Base-by-base conservation (phyloP, 2,113 vertebrate genomes). In the Stigmatopora argus region DNA sequence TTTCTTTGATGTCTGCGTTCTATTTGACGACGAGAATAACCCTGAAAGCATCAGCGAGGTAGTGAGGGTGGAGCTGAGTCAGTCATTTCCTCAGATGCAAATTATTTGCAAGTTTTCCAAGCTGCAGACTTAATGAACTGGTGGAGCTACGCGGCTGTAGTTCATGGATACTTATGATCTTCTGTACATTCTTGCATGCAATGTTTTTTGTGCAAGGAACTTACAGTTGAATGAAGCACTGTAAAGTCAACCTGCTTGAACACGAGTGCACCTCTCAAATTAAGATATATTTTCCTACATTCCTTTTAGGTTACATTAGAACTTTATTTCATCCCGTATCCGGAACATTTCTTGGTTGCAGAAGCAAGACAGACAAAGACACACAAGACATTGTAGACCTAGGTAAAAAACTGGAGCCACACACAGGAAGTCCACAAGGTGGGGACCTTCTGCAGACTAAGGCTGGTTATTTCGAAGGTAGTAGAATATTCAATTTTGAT, bases 1-100 rank as follows among this genome's bases (percentile, higher is more conserved):
- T 76, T 23, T 49, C 64, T 88, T 83, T 78, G 73, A 79, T 83
- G 64, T 72, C 31, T 7, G 57, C 64, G 74, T 83, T 77, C 61
- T 49, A 59, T 81, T 67, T 69, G 66, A 77, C 69, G 65, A 64
- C 61, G 75, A 48, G 7, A 59, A 51, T 15, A 46, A 48, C 59
- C 59, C 69, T 14, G 14, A 17, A 15, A 73, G 69, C 49, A 45
- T 31, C 51, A 65, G 73, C 44, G 19, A 47, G 49, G 38, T n/a
- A 8, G 18, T 34, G 38, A 17, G 15, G 55, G 31, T 48, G 51
- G 70, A 55, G 10, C 59, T 48, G 64, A 26, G 18, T 67, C 64
- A 17, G 14, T 6, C 72, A 46, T 64, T 70, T 62, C 31, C 66
- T 74, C 51, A 45, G 47, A 73, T 61, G 35, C 65, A 66, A 76